These are phyloP conservation scores for Melanostoma scalare DNA, from an alignment of 2,888 invertebrate genomes.

Conservation along the genomic window DNA sequence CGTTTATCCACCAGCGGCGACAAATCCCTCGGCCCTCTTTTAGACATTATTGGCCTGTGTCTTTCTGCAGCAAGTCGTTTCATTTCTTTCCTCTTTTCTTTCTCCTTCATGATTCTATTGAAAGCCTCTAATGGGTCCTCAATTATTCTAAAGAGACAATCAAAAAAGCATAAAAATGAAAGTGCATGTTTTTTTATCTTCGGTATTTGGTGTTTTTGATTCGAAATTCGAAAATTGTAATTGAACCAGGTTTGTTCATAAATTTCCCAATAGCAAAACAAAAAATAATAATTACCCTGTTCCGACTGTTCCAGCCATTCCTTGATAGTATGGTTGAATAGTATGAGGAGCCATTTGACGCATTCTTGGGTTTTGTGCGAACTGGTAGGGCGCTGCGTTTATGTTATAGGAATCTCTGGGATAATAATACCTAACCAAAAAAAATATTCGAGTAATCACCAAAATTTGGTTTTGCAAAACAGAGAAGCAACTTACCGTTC, in stretches of 20 bases:
- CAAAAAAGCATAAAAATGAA: slow-evolving; percentile 10
- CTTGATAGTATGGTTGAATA: slow-evolving; percentile 67
- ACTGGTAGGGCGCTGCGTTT: slow-evolving; percentile 54
- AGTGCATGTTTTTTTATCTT: background rate
- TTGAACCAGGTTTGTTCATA: too few relatives aligned
- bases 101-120: slow-evolving; percentile 92
- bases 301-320: slow-evolving; percentile 60
- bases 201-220: background rate
- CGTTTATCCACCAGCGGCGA: slow-evolving; percentile 70
- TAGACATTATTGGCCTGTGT: slow-evolving; percentile 80
- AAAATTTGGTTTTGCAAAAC: background rate
- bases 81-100: slow-evolving; percentile 85
- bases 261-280: background rate
- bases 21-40: slow-evolving; percentile 73
- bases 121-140: slow-evolving; percentile 94
- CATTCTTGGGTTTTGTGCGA: slow-evolving; percentile 50
- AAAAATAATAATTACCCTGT: slow-evolving; percentile 45
- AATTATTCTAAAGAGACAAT: slow-evolving; percentile 84
- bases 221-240: too few relatives aligned
- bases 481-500: slow-evolving; percentile 48
- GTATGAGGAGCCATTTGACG: slow-evolving; percentile 62
- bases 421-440: slow-evolving; percentile 53
- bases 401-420: slow-evolving; percentile 64
- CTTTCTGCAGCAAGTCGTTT: slow-evolving; percentile 83
- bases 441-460: background rate